Base-by-base conservation (phyloP, 2,113 vertebrate species). In the Proterorhinus semilunaris region DNA sequence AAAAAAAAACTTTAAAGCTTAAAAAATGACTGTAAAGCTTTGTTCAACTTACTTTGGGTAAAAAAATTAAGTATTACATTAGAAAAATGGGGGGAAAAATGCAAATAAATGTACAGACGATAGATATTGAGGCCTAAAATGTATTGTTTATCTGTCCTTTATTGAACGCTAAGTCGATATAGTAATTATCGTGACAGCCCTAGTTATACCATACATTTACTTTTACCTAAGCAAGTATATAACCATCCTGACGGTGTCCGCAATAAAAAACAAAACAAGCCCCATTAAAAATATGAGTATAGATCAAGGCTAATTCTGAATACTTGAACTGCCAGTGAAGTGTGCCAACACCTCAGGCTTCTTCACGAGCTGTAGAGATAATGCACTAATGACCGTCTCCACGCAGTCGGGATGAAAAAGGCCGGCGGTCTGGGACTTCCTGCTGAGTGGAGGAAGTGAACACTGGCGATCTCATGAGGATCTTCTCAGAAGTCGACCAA, bases 401-500 rank as follows among this genome's bases (percentile, higher is more conserved):
- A 6, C n/a, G 1, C 11, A 2, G 17, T 15, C 21, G 10, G 46
- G 46, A 47, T 47, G 46, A 47, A 47, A 47, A 47, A 58, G 27
- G 55, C 12, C 55, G 27, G 27, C 27, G 11, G 55, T 42, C 55
- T 10, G 10, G 53, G 53, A 27, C 55, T 12, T 57, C 54, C 54
- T 57, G 54, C 21, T 11, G 10, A 1, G 10, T 2, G 21, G 21
- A 36, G 55, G 55, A 58, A 58, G 27, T 42, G 11, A 72, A 59
- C 36, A 27, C n/a, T 53, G n/a, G 47, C 54, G 74, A 71, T 49
- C 42, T 42, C 5, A 7, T 12, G 44, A 21, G 63, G 58, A 75
- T 79, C 58, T 75, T 72, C 78, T 78, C 81, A 44, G 42, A 3
- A 42, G 42, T 61, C 42, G 11, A 45, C 71, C 76, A 7, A 45